Conservation (phyloP, 2,113 vertebrate species). For the Lonchura striata region DNA sequence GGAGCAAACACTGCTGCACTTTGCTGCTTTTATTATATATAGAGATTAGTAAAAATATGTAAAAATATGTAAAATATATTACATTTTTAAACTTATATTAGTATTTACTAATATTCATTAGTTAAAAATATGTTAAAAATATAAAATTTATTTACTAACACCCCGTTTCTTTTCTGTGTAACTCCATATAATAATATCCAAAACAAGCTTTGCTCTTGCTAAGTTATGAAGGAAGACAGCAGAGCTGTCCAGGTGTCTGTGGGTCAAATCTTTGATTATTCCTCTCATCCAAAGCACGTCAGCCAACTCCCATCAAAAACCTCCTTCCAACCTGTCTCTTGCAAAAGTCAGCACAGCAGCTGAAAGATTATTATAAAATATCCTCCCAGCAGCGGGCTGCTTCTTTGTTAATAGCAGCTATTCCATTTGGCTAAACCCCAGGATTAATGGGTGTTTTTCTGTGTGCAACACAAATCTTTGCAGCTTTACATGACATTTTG, state of each 20-base stretch:
- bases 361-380: neutral
- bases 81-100: neutral
- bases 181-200: neutral
- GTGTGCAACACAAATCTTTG: slow-evolving; percentile 4
- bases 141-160: neutral
- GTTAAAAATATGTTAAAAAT: neutral
- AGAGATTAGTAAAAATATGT: neutral
- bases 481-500: neutral
- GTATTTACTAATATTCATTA: too few relatives aligned
- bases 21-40: neutral
- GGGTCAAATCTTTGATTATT: neutral
- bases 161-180: neutral
- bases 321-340: neutral
- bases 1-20: neutral
- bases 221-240: neutral
- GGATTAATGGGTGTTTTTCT: slow-evolving; percentile 18
- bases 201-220: neutral
- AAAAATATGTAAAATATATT: too few relatives aligned
- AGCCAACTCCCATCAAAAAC: neutral
- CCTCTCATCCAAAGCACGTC: neutral
- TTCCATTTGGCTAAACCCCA: neutral
- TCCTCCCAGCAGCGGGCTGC: neutral
- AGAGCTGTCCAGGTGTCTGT: neutral
- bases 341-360: neutral
- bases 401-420: neutral